Percentiles rank a stretch among this genome's conserved stretches.
Conservation (phyloP, 2,113 vertebrate species). For the Pogona vitticeps region DNA sequence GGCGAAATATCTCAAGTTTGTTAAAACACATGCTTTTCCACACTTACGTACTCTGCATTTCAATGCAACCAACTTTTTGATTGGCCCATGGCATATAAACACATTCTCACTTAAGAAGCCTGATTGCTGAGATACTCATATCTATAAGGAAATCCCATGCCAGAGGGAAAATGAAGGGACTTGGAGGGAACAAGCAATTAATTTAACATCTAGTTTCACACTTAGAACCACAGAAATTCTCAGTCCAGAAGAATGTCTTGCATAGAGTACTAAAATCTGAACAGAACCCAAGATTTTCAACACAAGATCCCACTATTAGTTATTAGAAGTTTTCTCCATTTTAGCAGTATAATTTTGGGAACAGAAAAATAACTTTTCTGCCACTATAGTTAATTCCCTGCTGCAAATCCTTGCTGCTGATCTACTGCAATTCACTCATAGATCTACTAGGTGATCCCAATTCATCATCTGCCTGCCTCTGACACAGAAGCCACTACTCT, state of each 20-base stretch:
- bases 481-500: neutral
- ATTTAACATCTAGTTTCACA: too few species aligned
- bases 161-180: too few species aligned
- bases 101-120: too few species aligned
- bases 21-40: too few species aligned
- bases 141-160: too few species aligned
- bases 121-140: too few species aligned
- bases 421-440: neutral
- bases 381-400: neutral
- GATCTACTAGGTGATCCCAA: neutral
- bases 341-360: neutral
- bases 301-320: neutral
- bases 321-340: neutral
- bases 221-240: neutral
- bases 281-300: neutral
- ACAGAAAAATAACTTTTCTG: neutral
- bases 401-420: neutral
- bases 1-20: too few species aligned
- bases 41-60: neutral
- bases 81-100: too few species aligned
- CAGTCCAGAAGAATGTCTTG: neutral
- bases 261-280: neutral
- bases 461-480: neutral
- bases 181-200: too few species aligned
- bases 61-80: neutral